Evolutionary conservation across 2,888 invertebrate genomes (phyloP), one percentile per base, ranked within the genome.

Genomic region (Ophioninae sp.): DNA sequence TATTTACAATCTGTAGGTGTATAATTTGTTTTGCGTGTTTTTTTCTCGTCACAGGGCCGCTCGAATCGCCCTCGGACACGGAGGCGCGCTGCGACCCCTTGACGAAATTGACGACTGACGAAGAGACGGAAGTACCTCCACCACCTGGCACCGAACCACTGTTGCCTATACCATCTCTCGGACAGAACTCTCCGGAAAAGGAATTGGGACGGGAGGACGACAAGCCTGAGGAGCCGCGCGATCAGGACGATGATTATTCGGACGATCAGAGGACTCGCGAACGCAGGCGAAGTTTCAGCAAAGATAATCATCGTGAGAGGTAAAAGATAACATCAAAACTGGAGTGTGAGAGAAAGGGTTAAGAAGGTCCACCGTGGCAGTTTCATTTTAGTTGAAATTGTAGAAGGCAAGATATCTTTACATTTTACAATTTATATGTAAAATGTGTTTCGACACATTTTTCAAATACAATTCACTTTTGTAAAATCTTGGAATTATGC

Each of bases 61-160:
- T 89, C 44, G 91, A 91, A 80, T 85, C 89, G 44, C 86, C 86
- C 7, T 70, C 88, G 57, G 90, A 90, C 62, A 75, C 89, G 57
- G 90, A 91, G 13, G 41, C 87, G 44, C 90, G 88, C 81, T 87
- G 73, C 73, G 92, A 92, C 70, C 56, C 88, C 13, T 85, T 87
- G 64, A 81, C 88, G 59, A 92, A 91, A 85, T 76, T 90, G 64
- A 86, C 87, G 30, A 75, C 85, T 23, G 92, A 91, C 10, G 92
- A 92, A 17, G 92, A 92, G 78, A 88, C 91, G 6, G 92, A 93
- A 82, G 91, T 91, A 10, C 93, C 93, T 72, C 93, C 92, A 59
- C 93, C 93, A 59, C 93, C 93, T 30, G 93, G 93, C 39, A 93
- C 93, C 23, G 93, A 93, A 78, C 76, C 88, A 0, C 86, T 93